phyloP scores from a whole-genome alignment of 2,113 vertebrate species.

The Nicator chloris region DNA sequence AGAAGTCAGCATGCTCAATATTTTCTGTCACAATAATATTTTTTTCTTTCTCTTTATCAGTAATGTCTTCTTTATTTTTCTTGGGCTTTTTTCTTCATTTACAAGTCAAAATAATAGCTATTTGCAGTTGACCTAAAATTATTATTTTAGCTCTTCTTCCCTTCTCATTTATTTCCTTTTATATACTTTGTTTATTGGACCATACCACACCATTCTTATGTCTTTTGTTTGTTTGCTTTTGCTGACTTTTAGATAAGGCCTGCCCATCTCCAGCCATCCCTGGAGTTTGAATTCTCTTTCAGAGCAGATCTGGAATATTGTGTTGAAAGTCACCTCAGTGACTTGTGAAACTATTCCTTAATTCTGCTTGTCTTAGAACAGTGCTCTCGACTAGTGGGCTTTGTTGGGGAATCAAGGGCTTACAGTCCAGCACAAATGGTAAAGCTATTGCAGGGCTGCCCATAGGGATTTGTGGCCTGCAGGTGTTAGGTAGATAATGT shows the following conservation, averaged over 20 bases:
- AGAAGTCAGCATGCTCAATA: background rate
- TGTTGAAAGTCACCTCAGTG: background rate
- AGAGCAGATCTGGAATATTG: background rate
- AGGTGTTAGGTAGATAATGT: background rate
- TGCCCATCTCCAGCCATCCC: background rate
- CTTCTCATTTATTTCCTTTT: background rate
- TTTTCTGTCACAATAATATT: background rate
- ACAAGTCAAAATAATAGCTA: background rate
- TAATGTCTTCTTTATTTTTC: background rate
- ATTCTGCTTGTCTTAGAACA: background rate
- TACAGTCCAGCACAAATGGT: background rate
- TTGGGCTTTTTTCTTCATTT: background rate
- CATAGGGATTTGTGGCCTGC: background rate
- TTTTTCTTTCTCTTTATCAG: background rate
- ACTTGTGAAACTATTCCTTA: background rate
- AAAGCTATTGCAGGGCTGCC: background rate
- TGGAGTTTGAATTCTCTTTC: background rate
- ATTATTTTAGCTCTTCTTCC: background rate
- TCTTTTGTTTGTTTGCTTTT: background rate
- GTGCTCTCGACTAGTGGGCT: background rate
- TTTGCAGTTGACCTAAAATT: background rate
- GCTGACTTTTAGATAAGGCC: background rate
- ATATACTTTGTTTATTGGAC: background rate
- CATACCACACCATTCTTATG: background rate
- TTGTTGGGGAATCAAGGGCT: accelerated